Evolutionary conservation across 1,140 invertebrate species (phyloP), one percentile per base, ranked within the genome.

Genomic region (Tetramorium parvispinum): DNA sequence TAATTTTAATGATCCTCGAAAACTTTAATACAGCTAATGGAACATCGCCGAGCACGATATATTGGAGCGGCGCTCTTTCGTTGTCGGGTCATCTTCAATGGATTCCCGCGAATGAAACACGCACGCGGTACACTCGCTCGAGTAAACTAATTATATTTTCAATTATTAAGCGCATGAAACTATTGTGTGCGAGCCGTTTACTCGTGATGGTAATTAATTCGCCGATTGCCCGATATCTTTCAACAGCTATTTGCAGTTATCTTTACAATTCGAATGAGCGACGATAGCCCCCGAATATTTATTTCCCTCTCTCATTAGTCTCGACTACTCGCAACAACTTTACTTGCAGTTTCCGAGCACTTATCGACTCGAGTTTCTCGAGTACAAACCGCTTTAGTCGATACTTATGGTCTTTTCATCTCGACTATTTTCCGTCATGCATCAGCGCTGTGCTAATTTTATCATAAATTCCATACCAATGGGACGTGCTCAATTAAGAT

Each of bases 291-390:
- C 46, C 21, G 46, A 78, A 89, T 82, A 65, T 65, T 88, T 65
- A 43, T 86, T 90, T 61, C 66, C 65, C 87, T 86, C 66, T 70
- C 87, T 86, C 86, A 83, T 90, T 90, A 79, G 65, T 53, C 65
- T 68, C 53, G 37, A 49, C 11, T 57, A 46, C 57, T 37, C 68
- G 68, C 68, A 43, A 65, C 66, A 32, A 57, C 61, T 32, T 32
- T 32, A 32, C 32, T 61, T 13, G 7, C 43, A 40, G 16, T n/a
- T 46, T 68, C 55, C 10, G n/a, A 49, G 37, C 43, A 68, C 6
- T 21, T 49, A 32, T 24, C 24, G 24, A 51, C 24, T 46, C 21
- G 24, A 85, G 49, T 61, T 75, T n/a, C 32, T 37, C 4, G 16
- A 51, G 16, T 51, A 40, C 16, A 63, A 77, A 63, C 27, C 51